Conservation (phyloP, 2,797 vertebrate species). For the Eurystomus glaucurus region DNA sequence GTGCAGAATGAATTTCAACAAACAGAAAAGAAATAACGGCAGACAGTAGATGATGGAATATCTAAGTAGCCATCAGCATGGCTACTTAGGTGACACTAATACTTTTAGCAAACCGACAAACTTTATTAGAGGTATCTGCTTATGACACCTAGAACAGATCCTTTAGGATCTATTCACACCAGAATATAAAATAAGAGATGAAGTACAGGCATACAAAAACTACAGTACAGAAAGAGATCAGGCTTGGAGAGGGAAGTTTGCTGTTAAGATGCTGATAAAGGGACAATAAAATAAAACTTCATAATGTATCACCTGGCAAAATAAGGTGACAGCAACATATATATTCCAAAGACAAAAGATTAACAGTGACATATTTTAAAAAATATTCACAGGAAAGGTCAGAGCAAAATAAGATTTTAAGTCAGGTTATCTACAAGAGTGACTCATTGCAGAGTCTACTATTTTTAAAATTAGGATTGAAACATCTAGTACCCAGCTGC, state of each 20-base stretch:
- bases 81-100: neutral
- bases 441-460: neutral
- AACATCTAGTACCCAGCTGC: neutral
- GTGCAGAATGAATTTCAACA: neutral
- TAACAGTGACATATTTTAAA: too few relatives aligned
- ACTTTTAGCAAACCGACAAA: neutral
- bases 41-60: neutral
- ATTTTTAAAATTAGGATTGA: neutral
- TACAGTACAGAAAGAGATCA: neutral
- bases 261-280: neutral
- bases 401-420: neutral
- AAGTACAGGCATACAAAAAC: neutral
- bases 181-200: neutral
- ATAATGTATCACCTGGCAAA: conserved; percentile 44
- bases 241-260: neutral
- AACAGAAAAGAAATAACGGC: neutral
- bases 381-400: conserved; percentile 38
- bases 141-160: neutral
- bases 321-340: conserved; percentile 13
- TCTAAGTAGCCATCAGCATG: neutral
- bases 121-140: neutral
- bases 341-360: conserved; percentile 35
- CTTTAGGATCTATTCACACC: neutral
- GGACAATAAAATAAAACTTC: conserved; percentile 15
- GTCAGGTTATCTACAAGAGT: neutral